A percentile compares a stretch with the other conserved stretches of the same genome.
These are phyloP conservation scores for Drosophila peninsularis DNA, from an alignment of 2,888 invertebrate species.

Conservation along the genomic window DNA sequence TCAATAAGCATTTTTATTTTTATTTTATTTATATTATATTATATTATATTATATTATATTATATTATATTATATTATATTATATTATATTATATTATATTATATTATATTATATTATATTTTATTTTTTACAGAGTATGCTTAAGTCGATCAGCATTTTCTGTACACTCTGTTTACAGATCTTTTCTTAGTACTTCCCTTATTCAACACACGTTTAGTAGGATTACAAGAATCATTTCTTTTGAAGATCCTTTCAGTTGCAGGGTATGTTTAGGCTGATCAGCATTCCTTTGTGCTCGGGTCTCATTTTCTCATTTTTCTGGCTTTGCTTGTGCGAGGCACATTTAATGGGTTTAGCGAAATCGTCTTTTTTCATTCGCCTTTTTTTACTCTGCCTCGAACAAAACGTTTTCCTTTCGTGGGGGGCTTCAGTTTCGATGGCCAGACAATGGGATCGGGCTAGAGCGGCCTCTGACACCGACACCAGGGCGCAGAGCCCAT, in stretches of 20 bases:
- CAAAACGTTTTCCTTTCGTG: slow-evolving; percentile 57
- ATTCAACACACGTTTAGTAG: not conserved
- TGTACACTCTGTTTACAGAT: no score
- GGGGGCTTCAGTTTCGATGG: slow-evolving; percentile 38
- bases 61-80: no score
- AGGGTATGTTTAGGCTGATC: slow-evolving; percentile 21
- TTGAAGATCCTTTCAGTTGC: not conserved
- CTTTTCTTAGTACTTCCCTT: not conserved
- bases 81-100: no score
- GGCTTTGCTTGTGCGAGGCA: slow-evolving; percentile 35
- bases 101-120: no score
- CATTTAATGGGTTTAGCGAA: slow-evolving; percentile 71
- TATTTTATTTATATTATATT: no score
- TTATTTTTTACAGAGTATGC: slow-evolving; percentile 10
- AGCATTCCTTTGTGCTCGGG: not conserved
- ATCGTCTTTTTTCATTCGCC: slow-evolving; percentile 21
- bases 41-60: no score
- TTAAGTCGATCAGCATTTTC: not conserved
- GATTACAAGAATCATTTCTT: not conserved
- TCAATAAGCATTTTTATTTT: no score
- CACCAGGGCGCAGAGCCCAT: slow-evolving; percentile 15
- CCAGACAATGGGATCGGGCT: slow-evolving; percentile 40
- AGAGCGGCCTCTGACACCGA: slow-evolving; percentile 19
- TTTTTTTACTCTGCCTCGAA: slow-evolving; percentile 36
- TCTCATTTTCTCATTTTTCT: slow-evolving; percentile 15